Evolutionary conservation across 2,888 invertebrate genomes (phyloP).

Genomic region (Tupiocoris notatus): DNA sequence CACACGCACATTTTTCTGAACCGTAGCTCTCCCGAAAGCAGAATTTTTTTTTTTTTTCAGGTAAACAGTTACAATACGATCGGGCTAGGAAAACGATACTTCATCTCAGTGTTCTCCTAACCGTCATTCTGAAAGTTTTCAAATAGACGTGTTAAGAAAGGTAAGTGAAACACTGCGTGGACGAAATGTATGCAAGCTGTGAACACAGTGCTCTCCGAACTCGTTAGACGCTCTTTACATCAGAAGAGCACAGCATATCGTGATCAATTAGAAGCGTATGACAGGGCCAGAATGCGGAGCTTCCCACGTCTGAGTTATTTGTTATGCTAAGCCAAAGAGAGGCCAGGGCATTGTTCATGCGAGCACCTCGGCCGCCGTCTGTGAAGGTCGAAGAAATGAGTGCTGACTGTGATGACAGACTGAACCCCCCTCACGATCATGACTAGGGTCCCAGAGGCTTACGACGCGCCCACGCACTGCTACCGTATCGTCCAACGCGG

Average conservation of each 20-base stretch:
- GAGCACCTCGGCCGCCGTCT: not conserved
- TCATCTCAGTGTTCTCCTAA: too few relatives aligned
- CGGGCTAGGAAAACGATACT: too few relatives aligned
- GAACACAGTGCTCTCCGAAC: not conserved
- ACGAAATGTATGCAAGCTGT: not conserved
- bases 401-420: constrained; percentile 31
- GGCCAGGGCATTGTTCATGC: constrained; percentile 25
- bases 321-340: constrained; percentile 28
- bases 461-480: not conserved
- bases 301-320: constrained; percentile 36
- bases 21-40: too few relatives aligned
- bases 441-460: not conserved
- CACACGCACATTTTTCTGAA: too few relatives aligned
- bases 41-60: too few relatives aligned
- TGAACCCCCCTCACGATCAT: not conserved
- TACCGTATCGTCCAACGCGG: not conserved
- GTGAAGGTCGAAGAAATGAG: constrained; percentile 25
- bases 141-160: not conserved
- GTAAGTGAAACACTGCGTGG: not conserved
- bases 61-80: too few relatives aligned
- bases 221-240: constrained; percentile 21
- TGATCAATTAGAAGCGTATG: constrained; percentile 37
- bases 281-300: constrained; percentile 21
- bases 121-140: too few relatives aligned
- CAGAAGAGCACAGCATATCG: constrained; percentile 22